phyloP scores from a whole-genome alignment of 2,113 vertebrate species.

The Callorhinus ursinus region DNA sequence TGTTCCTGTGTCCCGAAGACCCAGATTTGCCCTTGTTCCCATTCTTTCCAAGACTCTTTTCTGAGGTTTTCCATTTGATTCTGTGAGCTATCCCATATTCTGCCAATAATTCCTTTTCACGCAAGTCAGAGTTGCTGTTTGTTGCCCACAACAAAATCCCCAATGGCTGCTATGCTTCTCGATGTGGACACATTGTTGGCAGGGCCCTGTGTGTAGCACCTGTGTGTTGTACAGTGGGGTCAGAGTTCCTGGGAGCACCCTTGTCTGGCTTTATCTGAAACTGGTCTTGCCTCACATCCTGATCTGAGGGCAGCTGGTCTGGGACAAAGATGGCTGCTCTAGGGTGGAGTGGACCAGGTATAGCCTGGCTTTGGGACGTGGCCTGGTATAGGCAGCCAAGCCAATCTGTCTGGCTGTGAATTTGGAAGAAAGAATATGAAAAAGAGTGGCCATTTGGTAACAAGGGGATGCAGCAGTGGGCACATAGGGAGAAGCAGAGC shows the following conservation, averaged over 20 bases:
- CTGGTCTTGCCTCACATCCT: not conserved
- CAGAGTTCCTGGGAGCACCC: not conserved
- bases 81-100: not conserved
- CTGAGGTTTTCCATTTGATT: not conserved
- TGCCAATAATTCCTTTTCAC: not conserved
- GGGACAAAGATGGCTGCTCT: not conserved
- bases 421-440: not conserved
- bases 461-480: not conserved
- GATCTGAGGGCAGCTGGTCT: not conserved
- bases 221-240: not conserved
- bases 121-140: not conserved
- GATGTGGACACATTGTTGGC: fast-evolving
- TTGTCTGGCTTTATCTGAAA: not conserved
- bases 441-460: not conserved
- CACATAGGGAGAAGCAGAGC: not conserved
- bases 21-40: not conserved
- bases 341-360: too few relatives aligned
- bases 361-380: not conserved
- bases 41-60: not conserved
- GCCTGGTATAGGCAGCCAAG: not conserved
- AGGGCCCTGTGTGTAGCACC: not conserved
- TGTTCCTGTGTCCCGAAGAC: not conserved
- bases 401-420: not conserved
- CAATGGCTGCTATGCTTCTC: not conserved
- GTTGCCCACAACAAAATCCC: not conserved